Conservation (phyloP, 2,888 invertebrate genomes). For the Agonopterix heracliana region DNA sequence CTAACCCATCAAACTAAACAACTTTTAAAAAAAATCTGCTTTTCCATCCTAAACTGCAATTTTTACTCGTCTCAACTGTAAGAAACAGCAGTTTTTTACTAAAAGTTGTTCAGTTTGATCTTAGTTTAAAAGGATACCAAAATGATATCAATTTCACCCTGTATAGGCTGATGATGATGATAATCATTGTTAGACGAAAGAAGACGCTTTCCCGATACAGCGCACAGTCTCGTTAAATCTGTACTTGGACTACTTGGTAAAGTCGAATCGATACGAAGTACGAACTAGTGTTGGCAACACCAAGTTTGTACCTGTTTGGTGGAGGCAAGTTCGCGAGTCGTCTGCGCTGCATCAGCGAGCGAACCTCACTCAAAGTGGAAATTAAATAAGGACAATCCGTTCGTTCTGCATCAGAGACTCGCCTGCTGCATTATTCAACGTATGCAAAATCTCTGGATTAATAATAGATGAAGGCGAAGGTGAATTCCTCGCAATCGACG, state of each 20-base stretch:
- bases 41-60: too few relatives aligned
- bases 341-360: conserved; percentile 25
- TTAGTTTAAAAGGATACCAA: too few relatives aligned
- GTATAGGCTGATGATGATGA: not conserved
- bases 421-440: conserved; percentile 58
- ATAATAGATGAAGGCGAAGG: conserved; percentile 61
- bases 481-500: conserved; percentile 46
- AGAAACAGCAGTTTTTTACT: too few relatives aligned
- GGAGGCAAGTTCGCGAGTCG: conserved; percentile 27
- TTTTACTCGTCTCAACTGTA: too few relatives aligned
- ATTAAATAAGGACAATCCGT: conserved; percentile 62
- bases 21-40: too few relatives aligned
- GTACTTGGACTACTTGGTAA: conserved; percentile 17
- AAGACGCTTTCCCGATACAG: not conserved
- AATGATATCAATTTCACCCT: too few relatives aligned
- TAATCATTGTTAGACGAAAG: not conserved
- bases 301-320: conserved; percentile 38
- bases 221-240: not conserved
- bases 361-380: conserved; percentile 37
- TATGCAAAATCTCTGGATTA: conserved; percentile 60
- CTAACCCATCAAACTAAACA: too few relatives aligned
- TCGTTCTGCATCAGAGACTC: conserved; percentile 48
- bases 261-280: conserved; percentile 1
- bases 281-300: conserved; percentile 14
- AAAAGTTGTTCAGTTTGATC: too few relatives aligned